These are phyloP conservation scores for Siphamia tubifer DNA, from an alignment of 2,113 vertebrate species.

Conservation along the genomic window DNA sequence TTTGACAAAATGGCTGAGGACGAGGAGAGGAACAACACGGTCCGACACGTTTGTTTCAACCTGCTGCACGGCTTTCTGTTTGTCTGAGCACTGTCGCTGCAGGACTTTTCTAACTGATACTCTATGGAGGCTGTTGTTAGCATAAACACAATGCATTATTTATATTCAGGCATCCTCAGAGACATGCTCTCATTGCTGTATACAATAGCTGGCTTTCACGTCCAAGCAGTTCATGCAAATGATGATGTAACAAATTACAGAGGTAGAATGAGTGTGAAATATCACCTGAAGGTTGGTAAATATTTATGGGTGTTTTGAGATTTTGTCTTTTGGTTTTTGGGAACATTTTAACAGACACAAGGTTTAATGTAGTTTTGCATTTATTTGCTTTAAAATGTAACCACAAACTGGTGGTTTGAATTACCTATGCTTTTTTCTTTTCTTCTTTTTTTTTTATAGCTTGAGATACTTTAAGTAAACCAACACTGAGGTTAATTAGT, in stretches of 20 bases:
- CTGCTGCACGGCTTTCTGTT: background rate
- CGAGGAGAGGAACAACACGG: background rate
- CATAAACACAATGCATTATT: slow-evolving; percentile 52
- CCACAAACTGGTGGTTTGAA: too few species aligned
- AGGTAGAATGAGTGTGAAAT: background rate
- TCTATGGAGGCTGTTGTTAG: slow-evolving; percentile 5
- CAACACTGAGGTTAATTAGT: slow-evolving; percentile 4
- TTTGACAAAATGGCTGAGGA: slow-evolving; percentile 38
- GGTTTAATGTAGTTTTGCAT: too few species aligned
- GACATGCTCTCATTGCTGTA: slow-evolving; percentile 8
- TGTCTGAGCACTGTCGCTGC: background rate
- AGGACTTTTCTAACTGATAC: background rate
- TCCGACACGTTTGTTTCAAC: background rate
- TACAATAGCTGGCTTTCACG: slow-evolving; percentile 21
- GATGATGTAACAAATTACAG: slow-evolving; percentile 1
- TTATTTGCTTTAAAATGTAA: too few species aligned
- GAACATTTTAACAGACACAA: too few species aligned
- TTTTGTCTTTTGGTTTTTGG: too few species aligned
- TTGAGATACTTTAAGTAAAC: too few species aligned
- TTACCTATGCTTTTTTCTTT: too few species aligned
- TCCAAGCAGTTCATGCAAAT: slow-evolving; percentile 34
- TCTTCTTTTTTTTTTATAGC: too few species aligned
- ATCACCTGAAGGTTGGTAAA: background rate
- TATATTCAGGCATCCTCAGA: slow-evolving; percentile 10
- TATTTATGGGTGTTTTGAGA: background rate